These are phyloP conservation scores for Shargacucullia verbasci DNA, from an alignment of 2,888 invertebrate species.

Conservation along the genomic window DNA sequence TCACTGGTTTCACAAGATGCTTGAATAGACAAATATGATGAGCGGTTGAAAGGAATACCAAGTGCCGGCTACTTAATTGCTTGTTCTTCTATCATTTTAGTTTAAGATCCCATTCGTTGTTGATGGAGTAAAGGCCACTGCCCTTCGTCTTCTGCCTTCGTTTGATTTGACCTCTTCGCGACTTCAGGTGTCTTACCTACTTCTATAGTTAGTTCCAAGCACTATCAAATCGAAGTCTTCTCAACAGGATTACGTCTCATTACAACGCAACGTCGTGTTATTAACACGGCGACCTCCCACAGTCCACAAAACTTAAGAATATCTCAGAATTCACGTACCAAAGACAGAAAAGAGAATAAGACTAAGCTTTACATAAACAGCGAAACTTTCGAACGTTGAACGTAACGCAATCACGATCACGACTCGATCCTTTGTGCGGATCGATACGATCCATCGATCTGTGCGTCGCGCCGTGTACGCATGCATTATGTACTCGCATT, in stretches of 20 bases:
- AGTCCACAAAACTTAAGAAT: constrained; percentile 50
- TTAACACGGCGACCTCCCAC: constrained; percentile 49
- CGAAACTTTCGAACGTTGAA: constrained; percentile 76
- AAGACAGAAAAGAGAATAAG: constrained; percentile 61
- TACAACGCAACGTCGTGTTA: constrained; percentile 8
- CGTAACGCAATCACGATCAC: constrained; percentile 85
- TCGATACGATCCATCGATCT: constrained; percentile 87
- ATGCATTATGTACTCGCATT: constrained; percentile 84
- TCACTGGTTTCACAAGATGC: no score
- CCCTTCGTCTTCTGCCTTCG: no score
- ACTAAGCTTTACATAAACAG: constrained; percentile 79
- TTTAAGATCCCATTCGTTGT: no score
- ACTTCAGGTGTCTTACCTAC: not conserved
- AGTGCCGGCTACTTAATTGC: no score
- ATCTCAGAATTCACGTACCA: constrained; percentile 52
- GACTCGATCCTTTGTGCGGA: constrained; percentile 84
- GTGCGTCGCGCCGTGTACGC: constrained; percentile 80
- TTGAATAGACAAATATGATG: no score
- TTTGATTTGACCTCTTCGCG: constrained; percentile 7
- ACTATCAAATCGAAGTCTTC: no score
- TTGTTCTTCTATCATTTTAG: no score
- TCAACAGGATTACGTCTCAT: constrained; percentile 1
- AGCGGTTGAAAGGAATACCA: no score
- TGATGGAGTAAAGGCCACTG: no score
- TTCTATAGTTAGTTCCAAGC: no score